Conservation (phyloP, 2,888 invertebrate species). For the Athrips mouffetella region DNA sequence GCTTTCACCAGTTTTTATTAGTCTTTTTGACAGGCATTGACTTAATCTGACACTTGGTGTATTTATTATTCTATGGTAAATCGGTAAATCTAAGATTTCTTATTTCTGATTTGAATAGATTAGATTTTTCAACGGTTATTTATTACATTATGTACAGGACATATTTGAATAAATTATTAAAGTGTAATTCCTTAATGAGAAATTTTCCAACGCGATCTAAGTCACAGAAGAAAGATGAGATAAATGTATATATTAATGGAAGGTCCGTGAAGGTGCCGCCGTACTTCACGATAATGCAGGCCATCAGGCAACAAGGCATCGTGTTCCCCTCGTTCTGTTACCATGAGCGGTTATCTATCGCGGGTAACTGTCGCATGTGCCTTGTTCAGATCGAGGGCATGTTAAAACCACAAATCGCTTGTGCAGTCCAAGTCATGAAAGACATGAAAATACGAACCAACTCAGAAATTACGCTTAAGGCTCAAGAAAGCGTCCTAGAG, state of each 20-base stretch:
- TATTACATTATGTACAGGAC: too few species aligned
- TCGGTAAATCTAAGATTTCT: too few species aligned
- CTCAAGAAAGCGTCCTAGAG: slow-evolving; percentile 92
- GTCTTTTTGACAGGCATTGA: too few species aligned
- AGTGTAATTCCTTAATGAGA: not conserved
- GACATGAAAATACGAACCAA: slow-evolving; percentile 98
- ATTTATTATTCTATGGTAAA: too few species aligned
- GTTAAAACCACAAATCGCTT: slow-evolving; percentile 97
- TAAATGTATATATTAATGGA: slow-evolving; percentile 93
- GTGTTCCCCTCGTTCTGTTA: slow-evolving; percentile 96
- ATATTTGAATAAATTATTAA: not conserved
- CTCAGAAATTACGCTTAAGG: slow-evolving; percentile 86
- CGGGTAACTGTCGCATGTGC: slow-evolving; percentile 99
- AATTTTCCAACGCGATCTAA: not conserved
- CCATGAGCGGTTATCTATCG: slow-evolving; percentile 97
- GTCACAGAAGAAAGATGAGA: not conserved
- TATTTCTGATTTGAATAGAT: too few species aligned
- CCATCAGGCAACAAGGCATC: slow-evolving; percentile 44
- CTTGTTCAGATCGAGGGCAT: slow-evolving; percentile 98
- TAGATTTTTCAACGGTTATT: too few species aligned
- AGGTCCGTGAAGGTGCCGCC: slow-evolving; percentile 93
- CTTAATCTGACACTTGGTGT: too few species aligned
- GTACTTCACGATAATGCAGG: slow-evolving; percentile 95
- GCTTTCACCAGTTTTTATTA: too few species aligned
- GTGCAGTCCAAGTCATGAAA: slow-evolving; percentile 98